Base-by-base conservation (phyloP, 2,113 vertebrate species). In the Neolamprologus tretocephalus region DNA sequence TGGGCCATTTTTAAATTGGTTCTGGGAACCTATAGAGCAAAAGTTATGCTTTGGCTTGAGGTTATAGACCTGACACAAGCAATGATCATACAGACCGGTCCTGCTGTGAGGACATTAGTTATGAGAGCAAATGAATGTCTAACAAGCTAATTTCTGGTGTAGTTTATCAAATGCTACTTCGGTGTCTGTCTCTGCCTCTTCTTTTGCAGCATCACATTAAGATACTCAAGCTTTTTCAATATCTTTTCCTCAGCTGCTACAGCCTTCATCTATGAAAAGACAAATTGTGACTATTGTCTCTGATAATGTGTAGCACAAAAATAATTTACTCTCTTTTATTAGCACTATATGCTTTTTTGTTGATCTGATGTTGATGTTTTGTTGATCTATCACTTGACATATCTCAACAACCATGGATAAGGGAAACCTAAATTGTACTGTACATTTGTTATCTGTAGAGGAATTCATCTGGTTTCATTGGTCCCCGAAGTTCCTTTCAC, bases 1-100 rank as follows among this genome's bases (percentile, higher is more conserved):
- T 87, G 80, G 87, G 80, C 71, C 90, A 85, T 93, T 94, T 92
- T 91, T 79, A 80, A 92, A 95, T 87, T 91, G 89, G 90, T 91
- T 92, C 86, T 84, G 89, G 83, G 17, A 93, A 89, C 78, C 86
- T 83, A 85, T 86, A 82, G 54, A 87, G 54, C 68, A 89, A 40
- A 83, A 80, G 53, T 89, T 81, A 85, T 83, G 79, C 80, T 84
- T 35, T 89, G 58, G 91, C 87, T 91, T 5, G 61, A 82, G 91
- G 92, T 89, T 87, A 89, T 16, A 58, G 82, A 40, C 88, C 49
- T 80, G 83, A 91, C 87, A 90, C 47, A 80, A 80, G 80, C 40
- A 12, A 92, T 91, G 86, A 87, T 92, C 89, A 68, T 61, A 54
- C 86, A 80, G 80, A 55, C 83, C 80, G 33, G 51, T 54, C 33